Conservation (phyloP, 2,797 vertebrate species). For the Chrysocyon brachyurus region DNA sequence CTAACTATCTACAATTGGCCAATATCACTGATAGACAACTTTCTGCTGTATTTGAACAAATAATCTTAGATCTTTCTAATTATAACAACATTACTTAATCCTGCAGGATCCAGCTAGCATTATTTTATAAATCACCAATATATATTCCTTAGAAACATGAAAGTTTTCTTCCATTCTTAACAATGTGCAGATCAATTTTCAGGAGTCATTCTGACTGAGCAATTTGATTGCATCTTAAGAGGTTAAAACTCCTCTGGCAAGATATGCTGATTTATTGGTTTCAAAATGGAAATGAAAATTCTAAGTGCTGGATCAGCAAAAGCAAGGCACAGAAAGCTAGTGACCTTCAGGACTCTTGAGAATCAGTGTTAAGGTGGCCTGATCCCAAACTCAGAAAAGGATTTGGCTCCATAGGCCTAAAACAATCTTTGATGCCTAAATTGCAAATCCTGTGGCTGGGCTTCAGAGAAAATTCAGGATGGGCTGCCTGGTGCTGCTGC, state of each 20-base stretch:
- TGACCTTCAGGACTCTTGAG: conserved; percentile 66
- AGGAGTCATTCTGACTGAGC: conserved; percentile 76
- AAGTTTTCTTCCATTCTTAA: conserved; percentile 60
- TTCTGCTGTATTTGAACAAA: background rate
- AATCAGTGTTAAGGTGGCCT: conserved; percentile 30
- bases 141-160: conserved; percentile 60
- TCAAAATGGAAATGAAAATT: conserved; percentile 83
- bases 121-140: conserved; percentile 57
- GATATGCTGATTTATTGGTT: conserved; percentile 83
- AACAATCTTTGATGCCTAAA: background rate
- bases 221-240: conserved; percentile 80
- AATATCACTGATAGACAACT: background rate
- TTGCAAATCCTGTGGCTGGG: background rate
- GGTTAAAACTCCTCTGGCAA: conserved; percentile 82
- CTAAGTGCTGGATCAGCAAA: conserved; percentile 80
- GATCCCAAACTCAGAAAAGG: conserved; percentile 32
- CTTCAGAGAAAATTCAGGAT: background rate
- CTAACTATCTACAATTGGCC: background rate
- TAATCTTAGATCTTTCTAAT: conserved; percentile 39
- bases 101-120: background rate
- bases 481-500: background rate
- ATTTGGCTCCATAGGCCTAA: background rate
- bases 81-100: conserved; percentile 9
- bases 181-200: conserved; percentile 77
- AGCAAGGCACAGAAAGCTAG: conserved; percentile 49